Evolutionary conservation across 2,113 vertebrate species (phyloP).

Genomic region (Myxocyprinus asiaticus): DNA sequence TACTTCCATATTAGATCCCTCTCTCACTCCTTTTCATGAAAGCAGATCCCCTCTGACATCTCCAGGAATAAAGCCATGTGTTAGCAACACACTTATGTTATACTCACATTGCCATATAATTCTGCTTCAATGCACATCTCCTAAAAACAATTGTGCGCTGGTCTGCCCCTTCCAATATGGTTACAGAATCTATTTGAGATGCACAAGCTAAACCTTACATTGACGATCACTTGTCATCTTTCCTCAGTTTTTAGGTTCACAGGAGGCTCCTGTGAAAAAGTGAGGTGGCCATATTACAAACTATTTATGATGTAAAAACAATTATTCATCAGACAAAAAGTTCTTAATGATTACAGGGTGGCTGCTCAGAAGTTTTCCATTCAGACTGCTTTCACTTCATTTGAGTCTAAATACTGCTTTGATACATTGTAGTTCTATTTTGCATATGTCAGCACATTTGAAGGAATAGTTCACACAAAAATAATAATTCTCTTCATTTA

Average conservation of each 20-base stretch:
- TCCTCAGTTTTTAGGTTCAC: background rate
- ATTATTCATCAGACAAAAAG: background rate
- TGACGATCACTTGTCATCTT: constrained; percentile 10
- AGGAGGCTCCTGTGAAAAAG: background rate
- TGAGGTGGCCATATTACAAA: constrained; percentile 6
- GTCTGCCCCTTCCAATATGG: constrained; percentile 26
- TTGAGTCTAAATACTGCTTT: no score
- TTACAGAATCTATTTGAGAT: constrained; percentile 33
- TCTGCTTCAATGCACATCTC: constrained; percentile 66
- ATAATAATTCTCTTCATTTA: no score
- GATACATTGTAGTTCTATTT: no score
- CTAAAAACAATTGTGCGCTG: constrained; percentile 37
- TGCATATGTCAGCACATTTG: no score
- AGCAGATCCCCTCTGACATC: constrained; percentile 66
- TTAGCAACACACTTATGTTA: constrained; percentile 71
- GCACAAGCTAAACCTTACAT: constrained; percentile 15
- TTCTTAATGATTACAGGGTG: background rate
- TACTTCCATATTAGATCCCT: constrained; percentile 73
- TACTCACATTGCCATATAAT: constrained; percentile 71
- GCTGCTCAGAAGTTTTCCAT: background rate
- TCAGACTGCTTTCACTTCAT: no score
- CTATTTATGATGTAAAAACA: background rate
- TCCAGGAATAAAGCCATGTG: constrained; percentile 66
- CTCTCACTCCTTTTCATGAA: constrained; percentile 63
- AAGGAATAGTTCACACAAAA: no score